Base-by-base conservation (phyloP, 2,113 vertebrate species). In the Phyllostomus discolor region DNA sequence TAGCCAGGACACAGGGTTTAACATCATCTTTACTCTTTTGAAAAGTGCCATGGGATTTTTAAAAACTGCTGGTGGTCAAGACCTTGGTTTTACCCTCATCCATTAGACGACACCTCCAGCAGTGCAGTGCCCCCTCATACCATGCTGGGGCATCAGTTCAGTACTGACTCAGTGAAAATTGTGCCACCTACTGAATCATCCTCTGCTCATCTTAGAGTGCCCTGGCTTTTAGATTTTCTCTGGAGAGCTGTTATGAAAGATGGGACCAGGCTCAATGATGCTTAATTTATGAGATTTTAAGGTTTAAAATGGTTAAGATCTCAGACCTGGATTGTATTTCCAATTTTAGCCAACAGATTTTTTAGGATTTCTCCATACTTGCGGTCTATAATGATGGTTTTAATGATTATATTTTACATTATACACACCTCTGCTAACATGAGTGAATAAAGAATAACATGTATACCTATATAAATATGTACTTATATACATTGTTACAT, bases 1-100 rank as follows among this genome's bases (percentile, higher is more conserved):
- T 98, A 97, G 97, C 97, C 97, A 98, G 97, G 97, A 98, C 97
- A 97, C 97, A 96, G 97, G 91, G 97, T 97, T 98, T 98, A 98
- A 98, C 97, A 98, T 98, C 97, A 98, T 98, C 97, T 98, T 98
- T 98, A 98, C 97, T 98, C 97, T 98, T 98, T 98, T 98, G 97
- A 98, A 98, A 98, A 98, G 97, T 98, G 97, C 97, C 97, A 98
- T 97, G 97, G 97, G 97, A 98, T 98, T 98, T 98, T 98, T 98
- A 97, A 97, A 97, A 98, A 98, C 97, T 97, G 97, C 94, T 97
- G 97, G 97, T 98, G 97, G 97, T 97, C 97, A 98, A 93, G 97
- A 98, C 97, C 97, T 98, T 97, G 95, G 97, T 97, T 97, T 98
- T 97, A 97, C 97, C 95, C 97, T 97, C 97, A 98, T 98, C 97